Conservation (phyloP, 2,888 invertebrate species). For the Steinernema carpocapsae region DNA sequence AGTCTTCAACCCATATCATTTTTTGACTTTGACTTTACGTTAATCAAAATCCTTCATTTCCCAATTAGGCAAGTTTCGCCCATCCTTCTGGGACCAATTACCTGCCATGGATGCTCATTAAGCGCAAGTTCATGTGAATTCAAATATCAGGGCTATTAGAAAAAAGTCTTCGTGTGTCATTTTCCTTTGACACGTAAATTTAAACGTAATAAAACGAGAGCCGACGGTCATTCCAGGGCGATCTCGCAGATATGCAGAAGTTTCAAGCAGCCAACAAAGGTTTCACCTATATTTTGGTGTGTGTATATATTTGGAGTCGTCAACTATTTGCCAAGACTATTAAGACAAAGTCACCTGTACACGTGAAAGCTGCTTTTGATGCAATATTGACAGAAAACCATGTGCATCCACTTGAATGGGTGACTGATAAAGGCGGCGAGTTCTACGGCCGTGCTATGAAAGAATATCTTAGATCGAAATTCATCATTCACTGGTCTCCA, state of each 20-base stretch:
- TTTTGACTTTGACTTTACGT: too few species aligned
- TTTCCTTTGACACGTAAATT: not conserved
- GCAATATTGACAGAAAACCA: not conserved
- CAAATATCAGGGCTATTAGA: too few species aligned
- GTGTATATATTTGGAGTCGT: constrained; percentile 10
- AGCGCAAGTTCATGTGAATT: too few species aligned
- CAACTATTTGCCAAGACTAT: not conserved
- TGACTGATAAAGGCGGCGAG: not conserved
- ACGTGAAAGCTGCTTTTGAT: not conserved
- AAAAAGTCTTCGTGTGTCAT: not conserved
- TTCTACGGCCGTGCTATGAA: not conserved
- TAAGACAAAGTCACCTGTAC: not conserved
- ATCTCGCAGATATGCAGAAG: not conserved
- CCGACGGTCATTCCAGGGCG: not conserved
- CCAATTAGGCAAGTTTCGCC: too few species aligned
- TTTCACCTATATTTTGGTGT: not conserved
- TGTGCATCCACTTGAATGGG: not conserved
- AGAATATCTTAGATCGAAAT: not conserved
- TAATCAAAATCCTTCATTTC: too few species aligned
- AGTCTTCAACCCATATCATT: not conserved
- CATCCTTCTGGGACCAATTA: too few species aligned
- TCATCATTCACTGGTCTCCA: not conserved
- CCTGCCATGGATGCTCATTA: too few species aligned
- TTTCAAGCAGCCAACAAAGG: not conserved
- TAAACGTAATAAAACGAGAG: not conserved